Conservation (phyloP, 2,888 invertebrate genomes). For the Limnephilus rhombicus region DNA sequence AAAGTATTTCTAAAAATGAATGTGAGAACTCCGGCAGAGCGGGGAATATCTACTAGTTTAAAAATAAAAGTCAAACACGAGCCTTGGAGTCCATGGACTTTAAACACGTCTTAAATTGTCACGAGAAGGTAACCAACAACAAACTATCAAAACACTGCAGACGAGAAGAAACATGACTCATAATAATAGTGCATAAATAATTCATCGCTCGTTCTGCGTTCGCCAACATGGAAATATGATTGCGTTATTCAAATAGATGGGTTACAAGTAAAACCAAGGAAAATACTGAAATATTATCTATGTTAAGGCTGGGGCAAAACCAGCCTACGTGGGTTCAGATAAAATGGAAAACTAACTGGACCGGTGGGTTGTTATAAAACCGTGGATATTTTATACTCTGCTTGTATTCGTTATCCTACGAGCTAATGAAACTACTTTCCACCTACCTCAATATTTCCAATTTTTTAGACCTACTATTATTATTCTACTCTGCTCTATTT, state of each 20-base stretch:
- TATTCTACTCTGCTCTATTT: no score
- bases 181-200: background rate
- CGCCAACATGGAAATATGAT: background rate
- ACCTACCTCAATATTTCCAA: no score
- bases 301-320: background rate
- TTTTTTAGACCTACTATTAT: no score
- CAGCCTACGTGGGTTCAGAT: background rate
- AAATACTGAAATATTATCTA: background rate
- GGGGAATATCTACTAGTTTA: background rate
- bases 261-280: background rate
- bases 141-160: background rate
- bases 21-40: no score
- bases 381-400: background rate
- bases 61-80: background rate
- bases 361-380: constrained; percentile 8
- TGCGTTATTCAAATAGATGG: background rate
- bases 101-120: background rate
- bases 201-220: background rate
- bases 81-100: background rate
- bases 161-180: background rate
- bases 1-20: no score
- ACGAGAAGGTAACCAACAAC: background rate
- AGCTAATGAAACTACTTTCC: background rate
- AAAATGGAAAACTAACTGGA: constrained; percentile 27
- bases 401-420: background rate